Percentiles rank a stretch among this genome's conserved stretches.
Conservation (phyloP, 2,797 vertebrate genomes). For the Nasua narica region DNA sequence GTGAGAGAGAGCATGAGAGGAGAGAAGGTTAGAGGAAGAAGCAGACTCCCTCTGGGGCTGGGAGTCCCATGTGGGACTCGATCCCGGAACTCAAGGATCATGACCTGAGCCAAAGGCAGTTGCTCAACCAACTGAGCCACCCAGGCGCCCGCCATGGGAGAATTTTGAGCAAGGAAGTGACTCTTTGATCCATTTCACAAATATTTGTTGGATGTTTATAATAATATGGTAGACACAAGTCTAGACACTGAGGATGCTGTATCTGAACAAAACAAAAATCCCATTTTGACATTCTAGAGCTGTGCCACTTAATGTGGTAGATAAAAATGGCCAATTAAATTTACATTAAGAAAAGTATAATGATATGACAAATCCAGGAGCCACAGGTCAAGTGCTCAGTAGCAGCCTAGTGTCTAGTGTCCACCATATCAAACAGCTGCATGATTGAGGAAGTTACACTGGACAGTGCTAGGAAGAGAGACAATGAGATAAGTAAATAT, state of each 20-base stretch:
- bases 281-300: background rate
- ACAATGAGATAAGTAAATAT: background rate
- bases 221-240: background rate
- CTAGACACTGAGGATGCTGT: background rate
- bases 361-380: background rate
- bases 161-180: background rate
- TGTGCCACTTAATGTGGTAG: too few relatives aligned
- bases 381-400: background rate
- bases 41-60: too few relatives aligned
- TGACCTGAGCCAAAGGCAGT: too few relatives aligned
- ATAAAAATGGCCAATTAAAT: background rate
- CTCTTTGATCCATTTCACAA: background rate
- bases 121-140: too few relatives aligned
- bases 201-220: background rate
- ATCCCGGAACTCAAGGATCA: too few relatives aligned
- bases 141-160: background rate
- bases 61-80: too few relatives aligned
- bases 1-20: too few relatives aligned
- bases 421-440: background rate
- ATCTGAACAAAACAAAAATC: background rate
- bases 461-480: background rate
- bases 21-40: too few relatives aligned
- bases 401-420: background rate
- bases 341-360: background rate
- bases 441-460: background rate